Evolutionary conservation across 2,888 invertebrate species (phyloP).

Genomic region (Coelogynopora nodosa): DNA sequence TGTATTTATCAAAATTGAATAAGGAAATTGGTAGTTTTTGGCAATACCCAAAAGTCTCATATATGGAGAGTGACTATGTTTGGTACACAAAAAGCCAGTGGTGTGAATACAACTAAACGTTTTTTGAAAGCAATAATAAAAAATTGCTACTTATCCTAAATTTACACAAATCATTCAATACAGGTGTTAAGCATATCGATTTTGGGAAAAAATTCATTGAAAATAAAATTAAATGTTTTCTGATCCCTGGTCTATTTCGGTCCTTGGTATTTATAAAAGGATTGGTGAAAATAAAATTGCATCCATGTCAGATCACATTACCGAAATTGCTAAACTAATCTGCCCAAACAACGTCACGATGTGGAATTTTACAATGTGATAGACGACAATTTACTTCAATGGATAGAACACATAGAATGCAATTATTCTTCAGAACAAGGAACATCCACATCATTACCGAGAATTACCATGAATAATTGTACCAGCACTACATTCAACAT

Average conservation of each 20-base stretch:
- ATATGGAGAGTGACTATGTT: neutral
- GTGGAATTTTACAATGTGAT: neutral
- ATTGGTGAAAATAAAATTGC: slow-evolving; percentile 17
- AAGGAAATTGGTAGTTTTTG: slow-evolving; percentile 12
- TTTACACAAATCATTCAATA: neutral
- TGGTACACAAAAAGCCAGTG: neutral
- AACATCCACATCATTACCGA: neutral
- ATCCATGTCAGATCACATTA: neutral
- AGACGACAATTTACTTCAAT: neutral
- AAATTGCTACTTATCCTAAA: neutral
- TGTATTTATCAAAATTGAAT: neutral
- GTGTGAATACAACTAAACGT: neutral
- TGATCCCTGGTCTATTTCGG: neutral
- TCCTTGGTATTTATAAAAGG: neutral
- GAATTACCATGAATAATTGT: neutral
- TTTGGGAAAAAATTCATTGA: neutral
- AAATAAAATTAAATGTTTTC: slow-evolving; percentile 4
- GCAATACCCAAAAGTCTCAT: neutral
- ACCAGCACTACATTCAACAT: neutral
- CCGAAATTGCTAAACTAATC: neutral
- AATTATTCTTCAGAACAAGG: neutral
- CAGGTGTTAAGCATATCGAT: neutral
- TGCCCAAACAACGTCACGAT: neutral
- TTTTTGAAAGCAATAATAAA: neutral
- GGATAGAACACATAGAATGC: neutral